A percentile compares a stretch with the other conserved stretches of the same genome.
Conservation (phyloP, 2,888 invertebrate species). For the Netelia inedita region DNA sequence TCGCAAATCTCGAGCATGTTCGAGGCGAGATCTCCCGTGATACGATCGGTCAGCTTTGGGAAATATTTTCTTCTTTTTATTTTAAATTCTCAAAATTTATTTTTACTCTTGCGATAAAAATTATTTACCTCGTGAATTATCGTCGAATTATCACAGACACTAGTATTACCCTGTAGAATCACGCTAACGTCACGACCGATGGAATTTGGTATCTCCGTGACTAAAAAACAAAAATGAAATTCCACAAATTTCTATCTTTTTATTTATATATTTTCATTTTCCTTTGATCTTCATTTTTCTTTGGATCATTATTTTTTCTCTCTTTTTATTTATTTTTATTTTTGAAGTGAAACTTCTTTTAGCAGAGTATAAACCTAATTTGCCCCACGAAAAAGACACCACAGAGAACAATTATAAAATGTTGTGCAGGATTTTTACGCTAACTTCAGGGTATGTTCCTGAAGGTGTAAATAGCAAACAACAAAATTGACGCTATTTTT, state of each 20-base stretch:
- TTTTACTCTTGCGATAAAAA: no score
- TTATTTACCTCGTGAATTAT: constrained; percentile 82
- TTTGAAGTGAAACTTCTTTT: no score
- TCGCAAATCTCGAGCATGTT: constrained; percentile 77
- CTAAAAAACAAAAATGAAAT: constrained; percentile 76
- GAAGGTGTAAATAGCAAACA: no score
- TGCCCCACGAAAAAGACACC: no score
- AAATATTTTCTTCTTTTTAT: constrained; percentile 7
- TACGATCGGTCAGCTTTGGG: constrained; percentile 78
- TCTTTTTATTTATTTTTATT: background rate
- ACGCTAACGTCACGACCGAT: constrained; percentile 86
- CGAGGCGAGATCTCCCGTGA: constrained; percentile 76
- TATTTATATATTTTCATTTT: background rate
- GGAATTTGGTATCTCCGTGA: constrained; percentile 85
- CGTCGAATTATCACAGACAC: constrained; percentile 84
- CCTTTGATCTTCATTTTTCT: no score
- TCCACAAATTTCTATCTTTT: constrained; percentile 21
- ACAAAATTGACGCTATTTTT: no score
- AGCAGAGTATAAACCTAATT: no score
- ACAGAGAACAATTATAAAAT: no score
- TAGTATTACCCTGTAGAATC: constrained; percentile 83
- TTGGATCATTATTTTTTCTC: background rate
- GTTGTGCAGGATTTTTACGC: no score
- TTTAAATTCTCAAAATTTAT: constrained; percentile 40
- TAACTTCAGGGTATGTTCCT: no score